Base-by-base conservation (phyloP, 2,888 invertebrate genomes). In the Caenorhabditis uteleia region DNA sequence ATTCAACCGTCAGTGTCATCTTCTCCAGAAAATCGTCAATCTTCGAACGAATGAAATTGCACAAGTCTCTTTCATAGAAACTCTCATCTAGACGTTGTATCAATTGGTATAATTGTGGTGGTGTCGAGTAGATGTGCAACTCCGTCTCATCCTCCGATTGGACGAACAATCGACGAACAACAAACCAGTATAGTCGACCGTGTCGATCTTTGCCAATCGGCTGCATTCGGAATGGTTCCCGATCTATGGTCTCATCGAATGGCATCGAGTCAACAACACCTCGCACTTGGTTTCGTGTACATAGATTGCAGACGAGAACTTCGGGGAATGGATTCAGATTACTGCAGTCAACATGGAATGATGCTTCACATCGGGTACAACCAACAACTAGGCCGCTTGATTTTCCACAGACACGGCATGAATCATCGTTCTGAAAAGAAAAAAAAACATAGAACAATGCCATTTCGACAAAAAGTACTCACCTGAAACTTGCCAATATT, bases 361-460 rank as follows among this genome's bases (percentile, higher is more conserved):
- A 95, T 26, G 97, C 97, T 20, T 97, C 93, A 83, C 98, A 98
- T 3, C 93, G 93, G 86, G 97, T 97, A 85, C 98, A 98, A 84
- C 95, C 95, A 12, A 98, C 86, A 46, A 98, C 87, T 84, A 95
- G 95, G 25, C 97, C 98, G 55, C 84, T 36, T 12, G 62, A 54
- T 50, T 77, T 78, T 20, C 64, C 71, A 43, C 79, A 80, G 2
- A 69, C 72, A 12, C 82, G 74, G 55, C 86, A 86, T 53, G 84
- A 84, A 48, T 86, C 85, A 74, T 86, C 86, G 78, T 85, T 84
- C 64, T 83, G 75, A 25, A 43, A 53, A 31, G 27, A 29, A 44
- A 29, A 16, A 26, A 2, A n/a, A 14, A 21, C 6, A 21, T 25
- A 8, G 6, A 8, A 4, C 6, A 14, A 21, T 42, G 8, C n/a